Evolutionary conservation across 2,888 invertebrate species (phyloP).

Genomic region (Agrochola lychnidis): DNA sequence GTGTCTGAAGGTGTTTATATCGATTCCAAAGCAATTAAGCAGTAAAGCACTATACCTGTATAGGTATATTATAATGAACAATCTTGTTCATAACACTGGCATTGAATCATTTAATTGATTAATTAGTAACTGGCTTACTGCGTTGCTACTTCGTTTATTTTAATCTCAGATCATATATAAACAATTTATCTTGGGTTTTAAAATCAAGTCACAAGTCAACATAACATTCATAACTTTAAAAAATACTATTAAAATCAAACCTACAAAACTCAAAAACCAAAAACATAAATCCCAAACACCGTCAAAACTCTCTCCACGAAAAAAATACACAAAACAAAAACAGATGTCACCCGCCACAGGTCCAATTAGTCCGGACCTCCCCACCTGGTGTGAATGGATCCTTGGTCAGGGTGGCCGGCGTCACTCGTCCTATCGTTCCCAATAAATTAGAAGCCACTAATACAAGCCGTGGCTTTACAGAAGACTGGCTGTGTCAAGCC

Average conservation of each 20-base stretch:
- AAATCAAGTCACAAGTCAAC: background rate
- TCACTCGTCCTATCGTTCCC: constrained; percentile 89
- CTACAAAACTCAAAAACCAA: background rate
- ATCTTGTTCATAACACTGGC: constrained; percentile 44
- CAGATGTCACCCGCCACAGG: constrained; percentile 46
- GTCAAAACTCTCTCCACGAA: constrained; percentile 43
- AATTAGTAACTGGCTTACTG: constrained; percentile 29
- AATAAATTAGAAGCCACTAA: constrained; percentile 90
- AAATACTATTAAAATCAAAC: background rate
- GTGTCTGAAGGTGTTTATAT: constrained; percentile 55
- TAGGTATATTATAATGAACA: constrained; percentile 30
- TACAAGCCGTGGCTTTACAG: constrained; percentile 89
- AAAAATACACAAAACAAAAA: constrained; percentile 47
- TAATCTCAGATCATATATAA: background rate
- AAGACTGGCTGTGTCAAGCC: constrained; percentile 89
- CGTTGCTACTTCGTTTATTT: constrained; percentile 37
- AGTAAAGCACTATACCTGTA: constrained; percentile 34
- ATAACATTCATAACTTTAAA: background rate
- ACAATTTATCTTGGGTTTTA: background rate
- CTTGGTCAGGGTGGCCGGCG: constrained; percentile 89
- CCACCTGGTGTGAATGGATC: constrained; percentile 86
- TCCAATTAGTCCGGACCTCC: constrained; percentile 73
- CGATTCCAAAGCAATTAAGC: constrained; percentile 58
- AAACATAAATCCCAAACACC: constrained; percentile 42
- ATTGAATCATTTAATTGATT: constrained; percentile 59